Conservation (phyloP, 2,888 invertebrate genomes). For the Cheilosia vernalis region DNA sequence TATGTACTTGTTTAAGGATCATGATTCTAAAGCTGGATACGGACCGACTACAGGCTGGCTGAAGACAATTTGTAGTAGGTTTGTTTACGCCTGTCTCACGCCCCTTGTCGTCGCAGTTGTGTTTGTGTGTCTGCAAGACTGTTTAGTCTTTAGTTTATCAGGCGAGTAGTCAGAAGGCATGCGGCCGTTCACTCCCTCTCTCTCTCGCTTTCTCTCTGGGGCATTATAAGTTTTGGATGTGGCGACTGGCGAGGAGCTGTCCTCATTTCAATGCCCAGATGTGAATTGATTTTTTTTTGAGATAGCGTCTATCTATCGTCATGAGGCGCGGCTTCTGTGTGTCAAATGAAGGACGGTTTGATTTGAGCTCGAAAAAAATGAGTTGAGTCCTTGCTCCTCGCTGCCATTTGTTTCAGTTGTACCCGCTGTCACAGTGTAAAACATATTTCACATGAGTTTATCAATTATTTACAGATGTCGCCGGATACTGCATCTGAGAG, state of each 20-base stretch:
- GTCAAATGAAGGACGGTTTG: slow-evolving; percentile 34
- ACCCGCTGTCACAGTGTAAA: not conserved
- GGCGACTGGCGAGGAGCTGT: not conserved
- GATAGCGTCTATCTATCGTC: slow-evolving; percentile 13
- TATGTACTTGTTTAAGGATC: slow-evolving; percentile 49
- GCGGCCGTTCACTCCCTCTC: not conserved
- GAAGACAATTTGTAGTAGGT: slow-evolving; percentile 25
- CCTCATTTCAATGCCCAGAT: not conserved
- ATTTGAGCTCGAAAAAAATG: slow-evolving; percentile 22
- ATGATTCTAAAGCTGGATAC: slow-evolving; percentile 34
- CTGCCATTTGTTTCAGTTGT: not conserved
- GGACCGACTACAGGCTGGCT: slow-evolving; percentile 2
- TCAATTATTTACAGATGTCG: slow-evolving; percentile 53
- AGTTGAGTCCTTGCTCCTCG: slow-evolving; percentile 6
- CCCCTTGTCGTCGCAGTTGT: slow-evolving; percentile 30
- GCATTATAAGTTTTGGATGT: not conserved
- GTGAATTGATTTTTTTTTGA: not conserved
- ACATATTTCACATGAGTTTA: slow-evolving; percentile 27
- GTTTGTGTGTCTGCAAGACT: slow-evolving; percentile 34
- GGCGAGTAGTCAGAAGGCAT: slow-evolving; percentile 11
- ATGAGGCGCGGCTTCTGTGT: not conserved
- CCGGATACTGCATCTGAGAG: slow-evolving; percentile 32
- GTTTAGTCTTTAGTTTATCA: slow-evolving; percentile 16
- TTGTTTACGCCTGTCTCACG: slow-evolving; percentile 45
- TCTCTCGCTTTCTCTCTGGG: not conserved